Base-by-base conservation (phyloP, 2,888 invertebrate genomes). In the Chrysina gloriosa region DNA sequence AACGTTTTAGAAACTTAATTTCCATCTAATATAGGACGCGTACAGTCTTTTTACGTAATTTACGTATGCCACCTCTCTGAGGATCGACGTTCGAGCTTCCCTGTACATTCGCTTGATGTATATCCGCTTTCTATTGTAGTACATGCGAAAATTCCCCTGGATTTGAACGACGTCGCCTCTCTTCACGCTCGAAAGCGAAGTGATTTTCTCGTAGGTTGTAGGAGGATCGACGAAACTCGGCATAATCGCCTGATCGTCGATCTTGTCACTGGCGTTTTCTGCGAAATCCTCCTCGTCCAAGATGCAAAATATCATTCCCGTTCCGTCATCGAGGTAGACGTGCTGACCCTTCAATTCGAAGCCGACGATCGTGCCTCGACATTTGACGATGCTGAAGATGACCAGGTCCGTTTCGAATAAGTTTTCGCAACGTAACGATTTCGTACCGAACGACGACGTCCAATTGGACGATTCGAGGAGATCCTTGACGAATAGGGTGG, bases 21-120 rank as follows among this genome's bases (percentile, higher is more conserved):
- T 52, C 31, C 25, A 52, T 11, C 34, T 52, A 31, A 16, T 19
- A 31, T 52, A 31, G 16, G 31, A 9, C 25, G 11, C 9, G n/a
- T 52, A 52, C 16, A 52, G n/a, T 52, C 31, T 5, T 31, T 52
- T 52, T 31, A 52, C 52, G 25, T 25, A 19, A 19, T 31, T 19
- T 29, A 52, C 5, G 9, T 31, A 52, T 2, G 14, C 19, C 3
- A 31, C 9, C 34, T 52, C 52, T 7, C 52, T 16, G 3, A 9
- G 14, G 6, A 31, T 5, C 2, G 19, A 27, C 19, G 34, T n/a
- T 31, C 34, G 31, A 7, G 31, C 9, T 14, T 52, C 52, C n/a
- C 19, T 52, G 9, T 16, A 14, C 9, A 52, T 25, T 2, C 9
- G 29, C 2, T 19, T 31, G 2, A 52, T 31, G 31, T 52, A 52